These are phyloP conservation scores for Heteromyza rotundicornis DNA, from an alignment of 2,888 invertebrate genomes.

Conservation along the genomic window DNA sequence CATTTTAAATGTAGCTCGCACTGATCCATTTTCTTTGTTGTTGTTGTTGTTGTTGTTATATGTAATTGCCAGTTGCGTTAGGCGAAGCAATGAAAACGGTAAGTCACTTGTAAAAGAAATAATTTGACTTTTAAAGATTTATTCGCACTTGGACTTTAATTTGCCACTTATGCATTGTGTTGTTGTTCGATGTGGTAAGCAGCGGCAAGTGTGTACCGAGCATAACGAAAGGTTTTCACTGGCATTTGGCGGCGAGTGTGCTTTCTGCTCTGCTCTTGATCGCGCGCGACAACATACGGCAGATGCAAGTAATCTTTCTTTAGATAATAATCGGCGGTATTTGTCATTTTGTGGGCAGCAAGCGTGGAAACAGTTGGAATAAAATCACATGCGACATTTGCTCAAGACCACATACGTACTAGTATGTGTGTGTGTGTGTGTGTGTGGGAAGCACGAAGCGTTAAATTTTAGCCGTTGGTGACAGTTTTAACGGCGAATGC, in stretches of 20 bases:
- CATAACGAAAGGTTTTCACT: slow-evolving; percentile 31
- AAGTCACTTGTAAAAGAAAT: slow-evolving; percentile 39
- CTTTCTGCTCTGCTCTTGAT: slow-evolving; percentile 23
- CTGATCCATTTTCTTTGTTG: too few species aligned
- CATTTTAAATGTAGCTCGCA: too few species aligned
- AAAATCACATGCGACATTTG: slow-evolving; percentile 60
- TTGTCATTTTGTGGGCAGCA: slow-evolving; percentile 58
- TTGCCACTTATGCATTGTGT: slow-evolving; percentile 49
- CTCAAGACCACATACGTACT: not conserved
- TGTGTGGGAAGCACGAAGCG: slow-evolving; percentile 40
- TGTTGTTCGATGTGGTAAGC: too few species aligned
- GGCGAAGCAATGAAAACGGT: slow-evolving; percentile 52
- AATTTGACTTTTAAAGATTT: slow-evolving; percentile 46
- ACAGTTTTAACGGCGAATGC: slow-evolving; percentile 47
- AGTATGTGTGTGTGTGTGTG: not conserved
- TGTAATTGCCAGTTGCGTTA: slow-evolving; percentile 48
- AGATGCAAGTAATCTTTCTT: too few species aligned
- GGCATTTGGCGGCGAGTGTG: slow-evolving; percentile 17
- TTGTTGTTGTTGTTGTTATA: too few species aligned
- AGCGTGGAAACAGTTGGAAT: slow-evolving; percentile 63
- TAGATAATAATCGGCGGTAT: slow-evolving; percentile 29
- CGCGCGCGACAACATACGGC: slow-evolving; percentile 5
- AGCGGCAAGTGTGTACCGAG: slow-evolving; percentile 21
- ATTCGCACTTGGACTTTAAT: slow-evolving; percentile 56
- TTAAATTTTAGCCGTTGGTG: slow-evolving; percentile 48